Base-by-base conservation (phyloP, 2,113 vertebrate genomes). In the Tylochromis polylepis region DNA sequence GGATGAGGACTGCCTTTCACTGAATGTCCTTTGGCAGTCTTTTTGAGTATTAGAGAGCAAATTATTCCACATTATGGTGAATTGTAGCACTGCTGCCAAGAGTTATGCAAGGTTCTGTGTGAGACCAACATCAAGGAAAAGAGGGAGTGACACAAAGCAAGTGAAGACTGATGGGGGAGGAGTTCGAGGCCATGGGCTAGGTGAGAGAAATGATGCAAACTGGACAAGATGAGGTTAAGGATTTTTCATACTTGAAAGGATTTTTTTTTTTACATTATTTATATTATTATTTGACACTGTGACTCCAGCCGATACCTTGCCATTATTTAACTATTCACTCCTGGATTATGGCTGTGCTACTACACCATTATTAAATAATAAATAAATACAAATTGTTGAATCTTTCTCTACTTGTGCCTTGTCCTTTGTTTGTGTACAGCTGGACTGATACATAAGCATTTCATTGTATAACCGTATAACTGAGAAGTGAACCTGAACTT, bases 61-160 rank as follows among this genome's bases (percentile, higher is more conserved):
- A 77, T 36, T 46, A 89, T 89, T 89, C 72, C 56, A 85, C 53
- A 34, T 14, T 80, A 29, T 67, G 83, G 67, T 82, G 56, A 93
- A 85, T 83, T 67, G 82, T 46, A 41, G 78, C 41, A 70, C 43
- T 8, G 62, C 58, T 89, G 86, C 82, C 87, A 88, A 78, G 38
- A 51, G 84, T 95, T 93, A 94, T 56, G 88, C 7, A 94, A 90
- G 65, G 81, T 56, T 85, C 85, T 62, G 70, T 72, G 83, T 6
- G 22, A 90, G 72, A 88, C 72, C 75, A 51, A 82, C 82, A 81
- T 85, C 46, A 87, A 60, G 70, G 70, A 77, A 79, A 85, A 82
- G 24, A 58, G 8, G 22, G 16, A 79, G 82, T 77, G 34, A 86
- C 15, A 86, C 38, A 67, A 60, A 18, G 79, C 7, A 18, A 14